These are phyloP conservation scores for Streblospio benedicti DNA, from an alignment of 1,140 invertebrate genomes.

Conservation along the genomic window DNA sequence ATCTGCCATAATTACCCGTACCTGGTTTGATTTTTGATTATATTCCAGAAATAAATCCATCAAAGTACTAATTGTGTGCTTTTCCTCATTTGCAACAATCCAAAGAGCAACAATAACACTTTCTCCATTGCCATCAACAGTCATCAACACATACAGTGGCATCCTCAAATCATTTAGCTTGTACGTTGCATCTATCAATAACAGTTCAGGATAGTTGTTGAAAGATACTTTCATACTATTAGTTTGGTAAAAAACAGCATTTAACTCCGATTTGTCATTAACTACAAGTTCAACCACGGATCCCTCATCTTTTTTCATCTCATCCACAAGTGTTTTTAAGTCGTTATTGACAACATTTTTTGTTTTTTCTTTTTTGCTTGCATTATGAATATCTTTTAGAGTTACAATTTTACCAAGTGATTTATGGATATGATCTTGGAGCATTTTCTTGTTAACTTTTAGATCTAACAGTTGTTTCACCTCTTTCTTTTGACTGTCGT, in stretches of 20 bases:
- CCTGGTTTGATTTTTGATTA: neutral
- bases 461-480: no score
- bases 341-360: no score
- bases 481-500: no score
- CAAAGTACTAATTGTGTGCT: neutral
- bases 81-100: neutral
- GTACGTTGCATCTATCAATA: neutral
- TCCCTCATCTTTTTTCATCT: neutral
- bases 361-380: no score
- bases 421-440: no score
- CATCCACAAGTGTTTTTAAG: neutral
- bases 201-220: slow-evolving; percentile 1
- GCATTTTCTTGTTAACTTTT: no score
- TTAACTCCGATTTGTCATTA: neutral
- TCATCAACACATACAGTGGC: slow-evolving; percentile 2
- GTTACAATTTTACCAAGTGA: no score
- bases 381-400: no score
- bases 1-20: slow-evolving; percentile 3
- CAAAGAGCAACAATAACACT: neutral
- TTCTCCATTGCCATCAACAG: slow-evolving; percentile 6
- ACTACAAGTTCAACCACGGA: slow-evolving; percentile 1
- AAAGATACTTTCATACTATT: neutral
- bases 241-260: neutral
- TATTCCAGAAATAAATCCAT: neutral
- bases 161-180: neutral